Conservation (phyloP, 1,140 invertebrate species). For the Xylocopa sonorina region DNA sequence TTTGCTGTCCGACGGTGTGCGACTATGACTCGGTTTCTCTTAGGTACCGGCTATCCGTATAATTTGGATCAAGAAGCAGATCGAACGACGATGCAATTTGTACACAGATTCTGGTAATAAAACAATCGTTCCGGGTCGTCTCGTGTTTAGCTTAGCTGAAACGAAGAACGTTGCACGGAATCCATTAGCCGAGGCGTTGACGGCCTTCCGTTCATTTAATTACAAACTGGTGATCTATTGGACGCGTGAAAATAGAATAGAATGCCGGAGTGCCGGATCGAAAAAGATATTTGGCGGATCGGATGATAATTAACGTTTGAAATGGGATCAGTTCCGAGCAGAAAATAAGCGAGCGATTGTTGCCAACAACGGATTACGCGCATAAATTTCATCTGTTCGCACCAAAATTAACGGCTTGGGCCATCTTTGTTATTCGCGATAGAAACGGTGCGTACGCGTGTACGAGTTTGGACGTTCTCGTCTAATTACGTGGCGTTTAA, state of each 20-base stretch:
- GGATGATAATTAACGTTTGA: slow-evolving; percentile 55
- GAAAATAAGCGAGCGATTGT: slow-evolving; percentile 58
- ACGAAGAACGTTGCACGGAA: background rate
- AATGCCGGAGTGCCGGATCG: background rate
- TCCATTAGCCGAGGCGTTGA: slow-evolving; percentile 40
- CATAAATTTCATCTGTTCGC: slow-evolving; percentile 69
- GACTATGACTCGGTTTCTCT: background rate
- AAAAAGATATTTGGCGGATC: slow-evolving; percentile 30
- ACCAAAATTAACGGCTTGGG: slow-evolving; percentile 57
- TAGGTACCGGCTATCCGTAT: too few species aligned
- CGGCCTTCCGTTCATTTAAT: slow-evolving; percentile 40
- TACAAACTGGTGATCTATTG: slow-evolving; percentile 45
- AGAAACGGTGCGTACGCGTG: background rate
- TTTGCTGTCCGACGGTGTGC: slow-evolving; percentile 41
- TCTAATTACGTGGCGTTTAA: background rate
- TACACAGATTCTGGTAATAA: too few species aligned
- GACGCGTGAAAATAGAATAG: slow-evolving; percentile 45
- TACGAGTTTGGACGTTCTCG: background rate
- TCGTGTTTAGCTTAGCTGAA: background rate
- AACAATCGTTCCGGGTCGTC: background rate
- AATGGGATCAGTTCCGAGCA: slow-evolving; percentile 45
- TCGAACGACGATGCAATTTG: too few species aligned
- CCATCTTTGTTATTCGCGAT: background rate
- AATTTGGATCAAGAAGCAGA: too few species aligned
- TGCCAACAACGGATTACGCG: slow-evolving; percentile 65